Percentiles rank a stretch among this genome's conserved stretches.
These are phyloP conservation scores for Drymodes brunneopygia DNA, from an alignment of 2,113 vertebrate genomes.

Conservation along the genomic window DNA sequence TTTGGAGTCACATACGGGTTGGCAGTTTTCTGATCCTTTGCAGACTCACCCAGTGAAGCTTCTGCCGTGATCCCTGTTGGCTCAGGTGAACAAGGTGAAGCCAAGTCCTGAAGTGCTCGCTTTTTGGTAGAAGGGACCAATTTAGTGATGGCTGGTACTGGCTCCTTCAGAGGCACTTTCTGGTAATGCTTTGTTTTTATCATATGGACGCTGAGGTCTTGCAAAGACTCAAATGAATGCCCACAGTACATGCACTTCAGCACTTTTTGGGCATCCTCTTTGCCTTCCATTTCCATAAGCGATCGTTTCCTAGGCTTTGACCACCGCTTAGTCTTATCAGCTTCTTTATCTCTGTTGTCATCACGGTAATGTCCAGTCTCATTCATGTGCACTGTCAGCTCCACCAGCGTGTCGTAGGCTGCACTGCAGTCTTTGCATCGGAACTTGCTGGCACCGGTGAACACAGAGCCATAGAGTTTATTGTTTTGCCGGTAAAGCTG, in stretches of 20 bases:
- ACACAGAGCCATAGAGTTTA: slow-evolving; percentile 96
- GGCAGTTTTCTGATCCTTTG: slow-evolving; percentile 89
- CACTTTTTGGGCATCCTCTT: slow-evolving; percentile 98
- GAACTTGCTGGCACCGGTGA: slow-evolving; percentile 98
- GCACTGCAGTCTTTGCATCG: slow-evolving; percentile 98
- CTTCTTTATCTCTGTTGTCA: slow-evolving; percentile 93
- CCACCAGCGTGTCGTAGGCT: slow-evolving; percentile 96
- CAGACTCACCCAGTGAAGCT: slow-evolving; percentile 76
- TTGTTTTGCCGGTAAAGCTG: slow-evolving; percentile 98
- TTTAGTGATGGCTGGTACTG: slow-evolving; percentile 93
- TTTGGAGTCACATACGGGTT: slow-evolving; percentile 98
- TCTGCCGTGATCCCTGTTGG: slow-evolving; percentile 79
- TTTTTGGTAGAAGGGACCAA: slow-evolving; percentile 96
- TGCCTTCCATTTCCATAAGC: slow-evolving; percentile 99
- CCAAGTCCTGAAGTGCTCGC: slow-evolving; percentile 89
- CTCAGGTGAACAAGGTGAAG: slow-evolving; percentile 91
- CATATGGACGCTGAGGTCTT: slow-evolving; percentile 99
- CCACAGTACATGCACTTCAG: slow-evolving; percentile 99
- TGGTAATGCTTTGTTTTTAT: slow-evolving; percentile 99
- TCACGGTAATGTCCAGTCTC: slow-evolving; percentile 98
- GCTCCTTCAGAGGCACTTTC: slow-evolving; percentile 99
- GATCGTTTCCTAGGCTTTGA: slow-evolving; percentile 97
- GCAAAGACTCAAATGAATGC: slow-evolving; percentile 96
- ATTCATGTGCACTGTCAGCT: slow-evolving; percentile 97
- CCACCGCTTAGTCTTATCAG: slow-evolving; percentile 92